Base-by-base conservation (phyloP, 2,797 vertebrate species). In the Mormyrops attenuatus region DNA sequence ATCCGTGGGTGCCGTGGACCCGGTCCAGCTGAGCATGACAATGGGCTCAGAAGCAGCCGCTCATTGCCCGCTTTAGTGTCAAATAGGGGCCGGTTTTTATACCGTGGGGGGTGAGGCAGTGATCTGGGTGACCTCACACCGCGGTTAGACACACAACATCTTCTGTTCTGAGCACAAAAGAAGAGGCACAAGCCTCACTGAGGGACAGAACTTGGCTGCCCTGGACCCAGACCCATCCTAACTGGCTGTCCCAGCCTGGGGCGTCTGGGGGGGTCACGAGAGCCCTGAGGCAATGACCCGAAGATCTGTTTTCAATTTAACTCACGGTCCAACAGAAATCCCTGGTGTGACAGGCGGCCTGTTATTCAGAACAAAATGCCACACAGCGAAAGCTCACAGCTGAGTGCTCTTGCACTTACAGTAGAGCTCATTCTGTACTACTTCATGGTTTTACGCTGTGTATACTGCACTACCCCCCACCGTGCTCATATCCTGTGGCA, bases 21-120 rank as follows among this genome's bases (percentile, higher is more conserved):
- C 26, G n/a, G 20, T 26, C 34, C 50, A 57, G 34, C 34, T 20
- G 38, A 82, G 82, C 50, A 85, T 13, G n/a, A 47, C 34, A 47
- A 17, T 53, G 88, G 69, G 26, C 30, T 55, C 30, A 88, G 53
- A 47, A 94, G 92, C 90, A 90, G 92, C 60, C 50, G 53, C 91
- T 90, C 91, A 88, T 50, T 6, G 57, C 92, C 94, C 94, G 92
- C 90, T 92, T 94, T 92, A 94, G 93, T 93, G 93, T 95, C 95
- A 95, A 95, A 95, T 95, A 92, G 93, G 93, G 95, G 93, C 93
- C 94, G 95, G 95, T 95, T 95, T 94, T 92, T 92, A 93, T 80
- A 89, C 88, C 88, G 34, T 77, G 55, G 88, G 93, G 93, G 93
- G 95, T 94, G 94, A 93, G 84, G 85, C 84, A 17, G 30, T 94